Base-by-base conservation (phyloP, 2,797 vertebrate species). In the Brachyalestes nurse region DNA sequence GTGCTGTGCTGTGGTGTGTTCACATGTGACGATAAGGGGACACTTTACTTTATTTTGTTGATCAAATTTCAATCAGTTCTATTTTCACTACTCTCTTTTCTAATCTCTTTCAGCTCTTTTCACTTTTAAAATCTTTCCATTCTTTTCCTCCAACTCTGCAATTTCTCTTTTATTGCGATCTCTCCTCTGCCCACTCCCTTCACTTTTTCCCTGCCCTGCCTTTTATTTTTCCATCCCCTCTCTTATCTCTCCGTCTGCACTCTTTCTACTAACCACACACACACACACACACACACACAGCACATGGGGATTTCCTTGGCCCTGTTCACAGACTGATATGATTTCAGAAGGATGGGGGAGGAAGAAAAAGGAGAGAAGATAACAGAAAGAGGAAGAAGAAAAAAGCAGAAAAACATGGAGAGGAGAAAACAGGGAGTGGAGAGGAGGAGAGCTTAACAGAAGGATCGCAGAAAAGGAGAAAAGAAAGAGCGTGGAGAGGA, bases 231-330 rank as follows among this genome's bases (percentile, higher is more conserved):
- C 60, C 4, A 74, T 69, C 7, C 70, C 70, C 58, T 28, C 66
- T 28, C 34, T 40, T 47, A 23, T 75, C 69, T 38, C 60, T 73
- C 40, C 70, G 57, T 67, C 34, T 78, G 51, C 40, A 66, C 60
- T 55, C 19, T 67, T 77, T 66, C 73, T 47, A 67, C 34, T 47
- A 61, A 77, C 51, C 77, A 40, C 58, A 72, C 66, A 83, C 6
- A 73, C 75, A 61, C 74, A 72, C 67, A 80, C 47, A 72, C 77
- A 70, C 51, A 73, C 23, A 40, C 58, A 72, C 1, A 51, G 12
- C 66, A 83, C 28, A 13, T 40, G 5, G 42, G 70, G 53, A 78
- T 74, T 60, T 67, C 77, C 61, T 40, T 28, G 58, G 21, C 47
- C 25, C 10, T 69, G 51, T 58, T 38, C 71, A 58, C 71, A 73